Evolutionary conservation across 2,797 vertebrate species (phyloP).

Genomic region (Enteromius argenteus): DNA sequence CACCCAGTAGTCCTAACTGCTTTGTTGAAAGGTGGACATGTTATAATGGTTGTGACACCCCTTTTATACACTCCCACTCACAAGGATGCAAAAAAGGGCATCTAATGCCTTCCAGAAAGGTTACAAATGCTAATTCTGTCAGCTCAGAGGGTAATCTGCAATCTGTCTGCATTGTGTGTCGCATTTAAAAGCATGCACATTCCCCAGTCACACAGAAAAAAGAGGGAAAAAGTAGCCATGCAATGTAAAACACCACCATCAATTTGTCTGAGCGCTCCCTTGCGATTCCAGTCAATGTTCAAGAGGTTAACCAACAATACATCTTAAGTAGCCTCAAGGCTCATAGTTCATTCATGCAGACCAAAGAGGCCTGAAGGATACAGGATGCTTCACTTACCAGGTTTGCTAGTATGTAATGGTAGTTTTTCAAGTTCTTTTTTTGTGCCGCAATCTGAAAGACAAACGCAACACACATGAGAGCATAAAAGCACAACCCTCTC

Average conservation of each 20-base stretch:
- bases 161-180: constrained; percentile 60
- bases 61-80: constrained; percentile 35
- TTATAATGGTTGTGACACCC: neutral
- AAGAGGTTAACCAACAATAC: constrained; percentile 23
- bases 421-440: constrained; percentile 92
- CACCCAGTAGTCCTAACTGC: neutral
- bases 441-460: constrained; percentile 87
- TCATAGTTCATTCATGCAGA: constrained; percentile 21
- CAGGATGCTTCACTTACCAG: constrained; percentile 83
- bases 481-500: constrained; percentile 2
- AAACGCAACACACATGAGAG: constrained; percentile 22
- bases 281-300: constrained; percentile 19
- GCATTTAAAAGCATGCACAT: constrained; percentile 51
- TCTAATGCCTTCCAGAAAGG: constrained; percentile 49
- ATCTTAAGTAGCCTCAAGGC: constrained; percentile 14
- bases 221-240: constrained; percentile 21
- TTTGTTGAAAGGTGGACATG: neutral
- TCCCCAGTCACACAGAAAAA: constrained; percentile 25
- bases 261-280: constrained; percentile 20
- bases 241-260: constrained; percentile 32
- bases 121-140: constrained; percentile 55
- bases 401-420: constrained; percentile 94
- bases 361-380: neutral
- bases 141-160: constrained; percentile 57
- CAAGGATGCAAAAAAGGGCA: constrained; percentile 37